phyloP scores from a whole-genome alignment of 2,113 vertebrate genomes.

The Cynocephalus volans region DNA sequence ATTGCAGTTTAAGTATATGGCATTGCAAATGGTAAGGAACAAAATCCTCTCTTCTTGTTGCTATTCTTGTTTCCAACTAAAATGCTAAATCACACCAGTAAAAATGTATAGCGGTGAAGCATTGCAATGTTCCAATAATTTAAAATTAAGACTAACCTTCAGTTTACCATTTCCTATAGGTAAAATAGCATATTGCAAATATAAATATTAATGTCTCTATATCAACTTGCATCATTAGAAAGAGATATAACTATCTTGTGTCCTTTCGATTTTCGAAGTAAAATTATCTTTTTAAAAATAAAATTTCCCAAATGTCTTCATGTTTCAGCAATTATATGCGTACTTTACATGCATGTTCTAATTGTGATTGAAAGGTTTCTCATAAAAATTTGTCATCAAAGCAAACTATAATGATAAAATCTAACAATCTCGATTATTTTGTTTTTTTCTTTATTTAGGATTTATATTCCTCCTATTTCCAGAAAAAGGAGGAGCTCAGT shows the following conservation, averaged over 20 bases:
- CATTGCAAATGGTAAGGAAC: not conserved
- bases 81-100: not conserved
- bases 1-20: not conserved
- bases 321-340: not conserved
- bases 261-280: not conserved
- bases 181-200: not conserved
- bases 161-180: not conserved
- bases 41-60: not conserved
- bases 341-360: not conserved
- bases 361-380: not conserved
- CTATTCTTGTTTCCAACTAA: not conserved
- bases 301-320: not conserved
- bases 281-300: conserved; percentile 38
- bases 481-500: not conserved
- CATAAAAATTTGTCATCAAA: not conserved
- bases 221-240: not conserved
- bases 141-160: not conserved
- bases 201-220: not conserved
- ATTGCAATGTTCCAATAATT: not conserved
- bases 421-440: not conserved
- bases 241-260: not conserved
- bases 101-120: not conserved
- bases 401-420: not conserved
- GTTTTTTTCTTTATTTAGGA: not conserved
- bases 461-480: not conserved